Conservation (phyloP, 2,797 vertebrate genomes). For the Champsocephalus esox region DNA sequence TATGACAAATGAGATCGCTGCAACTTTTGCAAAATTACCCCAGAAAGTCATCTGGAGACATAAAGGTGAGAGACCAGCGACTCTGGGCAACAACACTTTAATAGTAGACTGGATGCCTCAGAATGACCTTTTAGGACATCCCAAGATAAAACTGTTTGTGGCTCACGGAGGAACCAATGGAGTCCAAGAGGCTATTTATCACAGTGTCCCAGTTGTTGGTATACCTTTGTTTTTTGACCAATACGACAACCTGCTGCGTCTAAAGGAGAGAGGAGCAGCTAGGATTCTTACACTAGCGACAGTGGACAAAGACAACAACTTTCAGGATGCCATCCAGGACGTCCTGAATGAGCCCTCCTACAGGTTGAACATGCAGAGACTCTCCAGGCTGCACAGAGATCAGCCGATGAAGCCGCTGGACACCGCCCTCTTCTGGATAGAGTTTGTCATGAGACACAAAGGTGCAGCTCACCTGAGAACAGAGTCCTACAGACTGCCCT, state of each 20-base stretch:
- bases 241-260: conserved; percentile 74
- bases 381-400: conserved; percentile 78
- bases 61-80: conserved; percentile 65
- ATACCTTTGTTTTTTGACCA: conserved; percentile 78
- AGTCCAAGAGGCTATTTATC: conserved; percentile 78
- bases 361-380: conserved; percentile 76
- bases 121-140: conserved; percentile 82
- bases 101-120: conserved; percentile 82
- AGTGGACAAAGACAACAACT: conserved; percentile 51
- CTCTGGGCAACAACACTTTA: conserved; percentile 80
- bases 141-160: conserved; percentile 75
- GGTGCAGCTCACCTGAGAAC: conserved; percentile 78
- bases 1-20: conserved; percentile 66
- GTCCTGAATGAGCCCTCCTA: conserved; percentile 75
- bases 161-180: conserved; percentile 83
- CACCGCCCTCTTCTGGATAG: conserved; percentile 80
- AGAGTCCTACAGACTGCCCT: conserved; percentile 69
- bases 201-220: conserved; percentile 67
- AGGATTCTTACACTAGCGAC: conserved; percentile 57
- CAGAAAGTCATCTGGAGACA: conserved; percentile 83
- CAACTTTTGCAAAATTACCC: conserved; percentile 75
- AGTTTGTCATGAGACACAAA: conserved; percentile 82
- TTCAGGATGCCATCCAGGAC: conserved; percentile 64
- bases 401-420: conserved; percentile 66
- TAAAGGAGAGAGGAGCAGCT: conserved; percentile 66